phyloP scores from a whole-genome alignment of 2,888 invertebrate genomes.

The Melanotus villosus region DNA sequence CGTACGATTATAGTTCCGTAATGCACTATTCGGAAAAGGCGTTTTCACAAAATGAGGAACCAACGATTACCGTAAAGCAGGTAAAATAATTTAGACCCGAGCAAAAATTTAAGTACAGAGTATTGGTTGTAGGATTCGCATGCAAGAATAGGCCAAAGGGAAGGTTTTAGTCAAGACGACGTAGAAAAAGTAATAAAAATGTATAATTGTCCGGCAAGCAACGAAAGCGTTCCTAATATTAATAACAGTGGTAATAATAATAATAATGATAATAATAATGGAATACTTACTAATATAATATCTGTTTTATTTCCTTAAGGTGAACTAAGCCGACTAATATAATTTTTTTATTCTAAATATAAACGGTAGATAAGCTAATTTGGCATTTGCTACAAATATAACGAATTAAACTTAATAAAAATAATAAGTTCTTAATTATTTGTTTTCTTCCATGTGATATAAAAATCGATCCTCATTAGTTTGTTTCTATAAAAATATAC shows the following conservation, averaged over 20 bases:
- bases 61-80: slow-evolving; percentile 73
- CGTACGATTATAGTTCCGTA: slow-evolving; percentile 85
- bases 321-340: no score
- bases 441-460: slow-evolving; percentile 55
- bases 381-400: no score
- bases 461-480: slow-evolving; percentile 54
- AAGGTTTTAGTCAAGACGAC: slow-evolving; percentile 81
- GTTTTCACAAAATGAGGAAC: slow-evolving; percentile 79
- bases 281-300: no score
- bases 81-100: background rate
- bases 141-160: slow-evolving; percentile 79
- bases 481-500: slow-evolving; percentile 56
- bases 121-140: slow-evolving; percentile 54
- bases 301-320: no score
- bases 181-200: slow-evolving; percentile 81
- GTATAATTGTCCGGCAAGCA: slow-evolving; percentile 75
- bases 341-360: no score
- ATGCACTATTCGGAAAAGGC: slow-evolving; percentile 88
- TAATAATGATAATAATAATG: no score
- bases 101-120: background rate
- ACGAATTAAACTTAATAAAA: no score
- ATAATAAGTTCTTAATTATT: slow-evolving; percentile 3
- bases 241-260: background rate
- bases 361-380: no score
- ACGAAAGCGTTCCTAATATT: slow-evolving; percentile 3